These are phyloP conservation scores for Takifugu rubripes DNA, from an alignment of 2,797 vertebrate genomes.

Conservation along the genomic window DNA sequence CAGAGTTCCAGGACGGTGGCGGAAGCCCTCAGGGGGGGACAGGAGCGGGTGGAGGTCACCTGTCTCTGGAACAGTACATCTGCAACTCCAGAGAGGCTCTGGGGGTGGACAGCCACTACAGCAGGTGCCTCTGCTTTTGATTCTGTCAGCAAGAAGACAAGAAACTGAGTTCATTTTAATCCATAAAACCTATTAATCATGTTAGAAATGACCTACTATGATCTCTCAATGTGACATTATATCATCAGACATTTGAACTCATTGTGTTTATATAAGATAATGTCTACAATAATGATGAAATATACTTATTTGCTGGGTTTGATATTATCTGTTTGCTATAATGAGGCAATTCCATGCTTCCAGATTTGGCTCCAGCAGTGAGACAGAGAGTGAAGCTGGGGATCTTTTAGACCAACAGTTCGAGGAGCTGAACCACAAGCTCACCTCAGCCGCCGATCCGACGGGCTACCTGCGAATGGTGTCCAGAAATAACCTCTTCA, in stretches of 20 bases:
- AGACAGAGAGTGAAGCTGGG: constrained; percentile 92
- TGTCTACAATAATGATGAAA: no score
- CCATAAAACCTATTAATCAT: no score
- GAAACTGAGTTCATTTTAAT: no score
- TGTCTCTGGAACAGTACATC: constrained; percentile 84
- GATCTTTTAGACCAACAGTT: constrained; percentile 90
- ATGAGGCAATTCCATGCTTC: neutral
- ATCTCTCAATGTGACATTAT: no score
- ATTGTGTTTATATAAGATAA: no score
- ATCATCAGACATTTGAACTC: no score
- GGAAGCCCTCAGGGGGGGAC: constrained; percentile 58
- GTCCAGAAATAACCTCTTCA: constrained; percentile 87
- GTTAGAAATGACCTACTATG: no score
- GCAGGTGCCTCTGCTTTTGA: constrained; percentile 68
- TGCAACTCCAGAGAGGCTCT: constrained; percentile 83
- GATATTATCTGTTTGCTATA: no score
- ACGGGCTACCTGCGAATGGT: constrained; percentile 92
- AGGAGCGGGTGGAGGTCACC: constrained; percentile 31
- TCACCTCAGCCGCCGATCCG: constrained; percentile 84
- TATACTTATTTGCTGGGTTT: no score
- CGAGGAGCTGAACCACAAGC: constrained; percentile 87
- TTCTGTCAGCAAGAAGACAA: neutral
- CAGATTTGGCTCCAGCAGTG: constrained; percentile 86
- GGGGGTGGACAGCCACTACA: constrained; percentile 86
- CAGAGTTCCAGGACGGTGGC: constrained; percentile 63